Evolutionary conservation across 2,797 vertebrate species (phyloP).

Genomic region (Pangasius macronema): DNA sequence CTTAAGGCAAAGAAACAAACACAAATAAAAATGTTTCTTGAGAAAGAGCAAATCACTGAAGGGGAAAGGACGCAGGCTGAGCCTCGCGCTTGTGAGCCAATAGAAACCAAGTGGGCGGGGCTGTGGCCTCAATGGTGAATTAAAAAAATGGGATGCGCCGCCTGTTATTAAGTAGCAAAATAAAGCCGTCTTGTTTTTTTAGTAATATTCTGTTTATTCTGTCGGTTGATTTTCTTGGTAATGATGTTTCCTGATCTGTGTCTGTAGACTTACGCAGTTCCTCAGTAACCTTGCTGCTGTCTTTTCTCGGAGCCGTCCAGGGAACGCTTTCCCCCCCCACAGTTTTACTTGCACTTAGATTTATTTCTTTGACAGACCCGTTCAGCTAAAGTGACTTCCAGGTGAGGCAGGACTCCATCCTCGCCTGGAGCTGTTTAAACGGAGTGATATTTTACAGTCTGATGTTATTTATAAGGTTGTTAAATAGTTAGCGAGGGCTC

Average conservation of each 20-base stretch:
- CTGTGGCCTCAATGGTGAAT: too few species aligned
- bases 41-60: not conserved
- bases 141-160: too few species aligned
- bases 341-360: not conserved
- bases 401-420: not conserved
- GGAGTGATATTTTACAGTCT: not conserved
- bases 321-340: not conserved
- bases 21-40: too few species aligned
- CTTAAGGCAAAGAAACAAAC: too few species aligned
- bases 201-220: too few species aligned
- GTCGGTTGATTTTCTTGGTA: too few species aligned
- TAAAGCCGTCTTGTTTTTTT: too few species aligned
- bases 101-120: not conserved
- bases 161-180: too few species aligned
- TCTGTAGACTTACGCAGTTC: too few species aligned
- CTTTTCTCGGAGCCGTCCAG: not conserved
- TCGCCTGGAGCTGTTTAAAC: not conserved
- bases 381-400: not conserved
- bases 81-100: not conserved
- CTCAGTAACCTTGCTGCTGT: not conserved
- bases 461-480: not conserved
- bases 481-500: not conserved
- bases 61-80: not conserved
- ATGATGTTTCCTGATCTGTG: too few species aligned
- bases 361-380: not conserved